phyloP scores from a whole-genome alignment of 2,888 invertebrate genomes.

The Argyresthia albistria region DNA sequence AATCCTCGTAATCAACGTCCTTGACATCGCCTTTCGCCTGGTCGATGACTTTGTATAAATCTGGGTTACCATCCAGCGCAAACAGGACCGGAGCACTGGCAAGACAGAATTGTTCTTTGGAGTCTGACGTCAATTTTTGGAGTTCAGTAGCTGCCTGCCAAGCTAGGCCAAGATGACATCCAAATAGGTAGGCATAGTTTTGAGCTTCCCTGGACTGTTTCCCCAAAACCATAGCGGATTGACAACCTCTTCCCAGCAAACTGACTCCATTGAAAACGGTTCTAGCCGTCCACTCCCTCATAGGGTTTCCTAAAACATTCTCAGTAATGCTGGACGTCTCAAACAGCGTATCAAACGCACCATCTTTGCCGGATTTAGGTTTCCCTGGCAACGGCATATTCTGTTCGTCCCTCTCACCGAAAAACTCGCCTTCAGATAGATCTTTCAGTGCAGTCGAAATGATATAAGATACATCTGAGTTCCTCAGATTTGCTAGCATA shows the following conservation, averaged over 20 bases:
- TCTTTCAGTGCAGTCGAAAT: slow-evolving; percentile 87
- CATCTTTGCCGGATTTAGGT: slow-evolving; percentile 52
- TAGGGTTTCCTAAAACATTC: slow-evolving; percentile 69
- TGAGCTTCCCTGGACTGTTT: slow-evolving; percentile 79
- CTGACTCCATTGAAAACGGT: slow-evolving; percentile 80
- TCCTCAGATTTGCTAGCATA: slow-evolving; percentile 82
- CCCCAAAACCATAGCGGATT: slow-evolving; percentile 83
- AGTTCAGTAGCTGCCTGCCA: slow-evolving; percentile 79
- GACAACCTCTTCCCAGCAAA: slow-evolving; percentile 80
- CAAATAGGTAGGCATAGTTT: slow-evolving; percentile 83
- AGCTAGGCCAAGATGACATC: slow-evolving; percentile 85
- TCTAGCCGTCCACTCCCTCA: slow-evolving; percentile 81
- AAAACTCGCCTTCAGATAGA: slow-evolving; percentile 86
- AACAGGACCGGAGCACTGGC: slow-evolving; percentile 89
- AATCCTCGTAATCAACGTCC: slow-evolving; percentile 77
- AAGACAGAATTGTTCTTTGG: slow-evolving; percentile 77
- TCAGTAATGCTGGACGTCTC: slow-evolving; percentile 48
- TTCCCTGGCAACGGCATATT: slow-evolving; percentile 81
- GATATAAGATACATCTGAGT: slow-evolving; percentile 82
- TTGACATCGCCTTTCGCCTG: slow-evolving; percentile 77
- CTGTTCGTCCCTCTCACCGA: slow-evolving; percentile 82
- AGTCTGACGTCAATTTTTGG: slow-evolving; percentile 68
- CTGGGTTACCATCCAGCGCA: slow-evolving; percentile 83
- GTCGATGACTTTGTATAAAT: slow-evolving; percentile 74
- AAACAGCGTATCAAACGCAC: slow-evolving; percentile 39